Percentiles rank a stretch among this genome's conserved stretches.
phyloP scores from a whole-genome alignment of 1,140 invertebrate species.

The Bombus pyrosoma region DNA sequence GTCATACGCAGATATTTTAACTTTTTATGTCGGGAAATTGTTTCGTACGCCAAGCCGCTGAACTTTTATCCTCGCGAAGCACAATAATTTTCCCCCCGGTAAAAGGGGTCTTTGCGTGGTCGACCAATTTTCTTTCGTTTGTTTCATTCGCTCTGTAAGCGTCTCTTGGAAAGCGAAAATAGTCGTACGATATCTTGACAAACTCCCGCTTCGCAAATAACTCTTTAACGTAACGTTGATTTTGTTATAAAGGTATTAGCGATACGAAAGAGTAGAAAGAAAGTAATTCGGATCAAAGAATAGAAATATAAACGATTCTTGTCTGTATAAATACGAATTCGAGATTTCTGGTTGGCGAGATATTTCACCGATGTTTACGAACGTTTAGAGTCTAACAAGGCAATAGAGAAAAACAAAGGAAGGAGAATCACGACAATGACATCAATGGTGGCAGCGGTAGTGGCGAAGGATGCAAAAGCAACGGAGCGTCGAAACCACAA shows the following conservation, averaged over 20 bases:
- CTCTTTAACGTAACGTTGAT: neutral
- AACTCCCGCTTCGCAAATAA: neutral
- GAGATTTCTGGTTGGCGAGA: neutral
- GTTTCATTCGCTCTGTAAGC: neutral
- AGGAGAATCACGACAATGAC: slow-evolving; percentile 27
- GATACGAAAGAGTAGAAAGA: neutral
- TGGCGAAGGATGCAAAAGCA: slow-evolving; percentile 14
- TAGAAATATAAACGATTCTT: too few relatives aligned
- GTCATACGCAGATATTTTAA: slow-evolving; percentile 27
- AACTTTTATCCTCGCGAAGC: slow-evolving; percentile 11
- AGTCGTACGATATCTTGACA: neutral
- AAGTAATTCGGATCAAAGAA: neutral
- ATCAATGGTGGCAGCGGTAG: slow-evolving; percentile 39
- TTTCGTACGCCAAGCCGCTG: neutral
- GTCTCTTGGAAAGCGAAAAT: neutral
- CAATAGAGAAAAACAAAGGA: neutral
- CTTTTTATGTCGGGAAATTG: slow-evolving; percentile 3
- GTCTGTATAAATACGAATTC: too few relatives aligned
- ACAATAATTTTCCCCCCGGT: neutral
- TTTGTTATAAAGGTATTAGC: neutral
- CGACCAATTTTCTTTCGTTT: neutral
- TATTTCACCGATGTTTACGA: neutral
- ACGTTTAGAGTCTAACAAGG: neutral
- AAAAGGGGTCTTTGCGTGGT: too few relatives aligned
- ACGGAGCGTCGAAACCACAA: slow-evolving; percentile 63